phyloP scores from a whole-genome alignment of 2,113 vertebrate genomes.

The Glareola pratincola region DNA sequence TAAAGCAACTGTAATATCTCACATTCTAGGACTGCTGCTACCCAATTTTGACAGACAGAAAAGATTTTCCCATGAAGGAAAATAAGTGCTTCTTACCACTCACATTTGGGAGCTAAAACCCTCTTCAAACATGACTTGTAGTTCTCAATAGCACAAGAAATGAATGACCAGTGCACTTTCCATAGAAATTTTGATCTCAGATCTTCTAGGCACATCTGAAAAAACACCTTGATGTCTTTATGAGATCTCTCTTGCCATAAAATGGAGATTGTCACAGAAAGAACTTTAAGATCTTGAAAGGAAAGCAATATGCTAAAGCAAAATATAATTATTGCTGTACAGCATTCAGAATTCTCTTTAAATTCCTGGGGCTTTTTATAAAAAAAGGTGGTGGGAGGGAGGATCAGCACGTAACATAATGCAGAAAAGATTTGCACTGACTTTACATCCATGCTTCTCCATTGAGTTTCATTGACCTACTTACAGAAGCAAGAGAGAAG shows the following conservation, averaged over 20 bases:
- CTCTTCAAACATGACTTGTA: not conserved
- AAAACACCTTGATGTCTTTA: not conserved
- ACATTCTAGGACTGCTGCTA: not conserved
- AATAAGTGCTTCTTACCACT: not conserved
- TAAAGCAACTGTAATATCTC: not conserved
- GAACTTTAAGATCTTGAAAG: not conserved
- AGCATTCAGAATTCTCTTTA: not conserved
- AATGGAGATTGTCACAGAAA: not conserved
- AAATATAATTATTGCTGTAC: not conserved
- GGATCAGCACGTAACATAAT: not conserved
- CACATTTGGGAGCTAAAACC: not conserved
- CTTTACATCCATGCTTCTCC: not conserved
- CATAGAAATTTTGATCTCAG: not conserved
- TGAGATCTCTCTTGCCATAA: not conserved
- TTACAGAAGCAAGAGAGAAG: not conserved
- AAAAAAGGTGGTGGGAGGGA: not conserved
- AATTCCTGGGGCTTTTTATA: not conserved
- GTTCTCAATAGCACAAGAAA: not conserved
- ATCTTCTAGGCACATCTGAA: not conserved
- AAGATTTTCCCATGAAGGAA: not conserved
- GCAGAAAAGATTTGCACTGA: not conserved
- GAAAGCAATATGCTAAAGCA: not conserved
- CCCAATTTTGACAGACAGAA: not conserved
- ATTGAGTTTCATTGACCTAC: not conserved
- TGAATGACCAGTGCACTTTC: rapidly evolving